These are phyloP conservation scores for Acrobasis consociella DNA, from an alignment of 2,888 invertebrate genomes.

Conservation along the genomic window DNA sequence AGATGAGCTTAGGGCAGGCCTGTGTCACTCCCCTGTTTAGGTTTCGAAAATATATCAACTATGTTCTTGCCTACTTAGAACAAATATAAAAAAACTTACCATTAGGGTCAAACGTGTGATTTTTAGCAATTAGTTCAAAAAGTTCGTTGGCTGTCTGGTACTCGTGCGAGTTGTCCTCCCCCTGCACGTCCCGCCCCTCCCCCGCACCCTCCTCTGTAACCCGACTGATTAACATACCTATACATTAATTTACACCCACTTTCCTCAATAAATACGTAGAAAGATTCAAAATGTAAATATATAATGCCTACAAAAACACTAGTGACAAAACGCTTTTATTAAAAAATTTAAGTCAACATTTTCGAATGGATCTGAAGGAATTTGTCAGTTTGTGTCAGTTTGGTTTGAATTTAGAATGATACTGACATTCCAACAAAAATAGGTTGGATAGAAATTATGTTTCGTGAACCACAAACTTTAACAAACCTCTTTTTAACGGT, in stretches of 20 bases:
- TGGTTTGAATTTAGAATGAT: slow-evolving; percentile 49
- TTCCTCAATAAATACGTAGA: slow-evolving; percentile 40
- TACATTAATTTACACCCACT: slow-evolving; percentile 52
- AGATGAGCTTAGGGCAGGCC: too few species aligned
- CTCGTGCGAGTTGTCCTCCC: slow-evolving; percentile 39
- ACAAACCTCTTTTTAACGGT: neutral
- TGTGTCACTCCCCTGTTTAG: too few species aligned
- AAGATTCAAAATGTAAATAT: slow-evolving; percentile 43
- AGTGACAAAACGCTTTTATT: slow-evolving; percentile 53
- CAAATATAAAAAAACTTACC: slow-evolving; percentile 40
- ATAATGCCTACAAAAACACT: slow-evolving; percentile 55
- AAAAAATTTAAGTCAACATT: slow-evolving; percentile 57
- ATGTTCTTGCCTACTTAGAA: too few species aligned
- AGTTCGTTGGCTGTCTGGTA: slow-evolving; percentile 61
- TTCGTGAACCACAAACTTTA: neutral
- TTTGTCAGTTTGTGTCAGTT: slow-evolving; percentile 36
- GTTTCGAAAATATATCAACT: too few species aligned
- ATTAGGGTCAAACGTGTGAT: slow-evolving; percentile 43
- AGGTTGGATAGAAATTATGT: neutral
- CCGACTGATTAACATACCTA: slow-evolving; percentile 62
- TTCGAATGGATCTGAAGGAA: slow-evolving; percentile 42
- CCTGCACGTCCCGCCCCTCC: slow-evolving; percentile 30
- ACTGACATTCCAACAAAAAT: neutral
- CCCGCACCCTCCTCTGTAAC: slow-evolving; percentile 46
- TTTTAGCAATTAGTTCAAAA: slow-evolving; percentile 60